phyloP scores from a whole-genome alignment of 2,113 vertebrate species.

The Xenopus borealis region DNA sequence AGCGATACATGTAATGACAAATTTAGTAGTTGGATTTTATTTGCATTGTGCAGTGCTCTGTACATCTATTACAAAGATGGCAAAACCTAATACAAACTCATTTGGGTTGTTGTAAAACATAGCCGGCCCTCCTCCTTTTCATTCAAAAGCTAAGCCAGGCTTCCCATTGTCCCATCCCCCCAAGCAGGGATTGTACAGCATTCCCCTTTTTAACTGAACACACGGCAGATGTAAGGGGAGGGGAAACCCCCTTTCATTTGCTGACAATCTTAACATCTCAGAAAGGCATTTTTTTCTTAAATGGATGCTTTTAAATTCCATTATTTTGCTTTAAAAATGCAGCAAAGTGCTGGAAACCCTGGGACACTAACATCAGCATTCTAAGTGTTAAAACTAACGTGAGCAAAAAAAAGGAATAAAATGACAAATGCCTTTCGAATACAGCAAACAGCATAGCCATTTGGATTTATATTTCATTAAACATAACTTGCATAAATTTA shows the following conservation, averaged over 20 bases:
- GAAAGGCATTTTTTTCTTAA: not conserved
- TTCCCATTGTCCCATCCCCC: constrained; percentile 29
- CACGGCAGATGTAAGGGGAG: constrained; percentile 11
- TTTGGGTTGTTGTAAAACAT: constrained; percentile 9
- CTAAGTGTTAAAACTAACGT: not conserved
- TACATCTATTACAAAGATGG: not conserved
- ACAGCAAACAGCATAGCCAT: not conserved
- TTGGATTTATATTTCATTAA: too few relatives aligned
- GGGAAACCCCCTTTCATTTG: not conserved
- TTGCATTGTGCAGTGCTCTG: not conserved
- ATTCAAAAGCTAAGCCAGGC: constrained; percentile 17
- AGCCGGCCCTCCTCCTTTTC: constrained; percentile 17
- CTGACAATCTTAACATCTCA: not conserved
- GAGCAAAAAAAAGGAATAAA: not conserved
- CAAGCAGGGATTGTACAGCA: constrained; percentile 22
- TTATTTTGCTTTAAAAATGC: not conserved
- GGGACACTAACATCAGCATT: too few relatives aligned
- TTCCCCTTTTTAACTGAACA: constrained; percentile 10
- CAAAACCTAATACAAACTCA: not conserved
- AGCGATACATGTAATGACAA: too few relatives aligned
- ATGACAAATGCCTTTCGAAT: not conserved
- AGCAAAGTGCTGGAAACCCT: too few relatives aligned
- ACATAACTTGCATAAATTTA: too few relatives aligned
- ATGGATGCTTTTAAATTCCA: not conserved
- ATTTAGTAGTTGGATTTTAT: too few relatives aligned